Base-by-base conservation (phyloP, 30 jellyfish, hydroid and myxozoan genomes). In the Aurelia coerulea region DNA sequence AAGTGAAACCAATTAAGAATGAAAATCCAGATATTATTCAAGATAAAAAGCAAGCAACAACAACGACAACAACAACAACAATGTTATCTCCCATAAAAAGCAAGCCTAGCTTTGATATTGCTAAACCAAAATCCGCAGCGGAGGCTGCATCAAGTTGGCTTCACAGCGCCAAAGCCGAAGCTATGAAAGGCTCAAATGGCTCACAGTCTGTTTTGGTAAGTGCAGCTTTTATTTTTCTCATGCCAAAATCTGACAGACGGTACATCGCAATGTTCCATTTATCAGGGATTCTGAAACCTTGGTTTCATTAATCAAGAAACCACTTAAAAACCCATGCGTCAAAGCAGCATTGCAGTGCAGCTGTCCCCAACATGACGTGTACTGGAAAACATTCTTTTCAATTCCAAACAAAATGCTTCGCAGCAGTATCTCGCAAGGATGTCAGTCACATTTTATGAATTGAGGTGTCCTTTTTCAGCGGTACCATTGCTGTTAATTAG, bases 111-210 rank as follows among this genome's bases (percentile, higher is more conserved):
- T 11, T 32, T 11, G 34, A 65, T 13, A n/a, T 2, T 54, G 79
- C 23, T 14, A 34, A 16, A 56, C 66, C 79, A 59, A 65, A 60
- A 46, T 41, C 88, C 19, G 89, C 88, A 19, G 79, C 83, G 12
- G 96, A 88, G 39, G 96, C 96, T 14, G 96, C 96, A 14, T 29
- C 96, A 39, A 72, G 87, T 31, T 88, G 96, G 96, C 71, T 88
- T 62, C n/a, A n/a, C 42, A 76, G 88, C 80, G 96, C 96, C 17
- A 78, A 88, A 60, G 87, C 89, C 11, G 95, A 88, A 70, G 82
- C 76, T 10, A 49, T 50, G 10, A 41, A 62, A 23, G 37, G 65
- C 23, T 5, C 64, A 12, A 29, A 34, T 37, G 3, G 15, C 33
- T 9, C 88, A 11, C 32, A 84, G 35, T 18, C 78, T 1, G 8